phyloP scores from a whole-genome alignment of 2,888 invertebrate genomes.

The Drosophila neutralis region DNA sequence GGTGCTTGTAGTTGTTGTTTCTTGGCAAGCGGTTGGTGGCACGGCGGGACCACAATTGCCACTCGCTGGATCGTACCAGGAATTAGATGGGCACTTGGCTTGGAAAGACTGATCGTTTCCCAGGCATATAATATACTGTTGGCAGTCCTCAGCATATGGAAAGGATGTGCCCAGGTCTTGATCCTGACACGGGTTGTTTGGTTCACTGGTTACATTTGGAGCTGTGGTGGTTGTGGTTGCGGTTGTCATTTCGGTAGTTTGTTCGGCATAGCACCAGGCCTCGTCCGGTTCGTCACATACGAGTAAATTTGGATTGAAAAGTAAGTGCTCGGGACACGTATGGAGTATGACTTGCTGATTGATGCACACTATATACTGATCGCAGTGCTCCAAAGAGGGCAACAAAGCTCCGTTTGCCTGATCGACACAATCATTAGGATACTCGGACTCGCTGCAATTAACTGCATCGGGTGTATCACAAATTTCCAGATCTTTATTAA shows the following conservation, averaged over 20 bases:
- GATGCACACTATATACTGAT: slow-evolving; percentile 59
- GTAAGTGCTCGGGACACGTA: slow-evolving; percentile 47
- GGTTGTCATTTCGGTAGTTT: not conserved
- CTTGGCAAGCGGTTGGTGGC: slow-evolving; percentile 57
- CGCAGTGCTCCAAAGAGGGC: slow-evolving; percentile 57
- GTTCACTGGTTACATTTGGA: not conserved
- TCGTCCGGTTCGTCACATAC: slow-evolving; percentile 62
- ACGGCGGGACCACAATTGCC: slow-evolving; percentile 67
- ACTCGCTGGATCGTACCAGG: slow-evolving; percentile 65
- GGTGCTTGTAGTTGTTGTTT: slow-evolving; percentile 30
- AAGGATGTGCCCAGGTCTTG: slow-evolving; percentile 34
- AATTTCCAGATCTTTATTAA: slow-evolving; percentile 52
- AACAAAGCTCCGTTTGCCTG: slow-evolving; percentile 34
- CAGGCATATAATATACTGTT: slow-evolving; percentile 61
- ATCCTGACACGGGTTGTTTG: slow-evolving; percentile 9
- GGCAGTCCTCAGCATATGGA: slow-evolving; percentile 43
- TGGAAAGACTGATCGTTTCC: slow-evolving; percentile 47
- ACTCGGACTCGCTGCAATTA: slow-evolving; percentile 29
- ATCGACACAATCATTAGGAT: slow-evolving; percentile 30
- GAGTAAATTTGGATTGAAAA: slow-evolving; percentile 52
- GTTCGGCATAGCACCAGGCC: slow-evolving; percentile 43
- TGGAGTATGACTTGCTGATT: slow-evolving; percentile 19
- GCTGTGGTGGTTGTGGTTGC: not conserved
- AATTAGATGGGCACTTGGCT: slow-evolving; percentile 54
- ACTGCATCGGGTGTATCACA: slow-evolving; percentile 69